Percentiles rank a stretch among this genome's conserved stretches.
These are phyloP conservation scores for Watsonalla binaria DNA, from an alignment of 2,888 invertebrate species.

Conservation along the genomic window DNA sequence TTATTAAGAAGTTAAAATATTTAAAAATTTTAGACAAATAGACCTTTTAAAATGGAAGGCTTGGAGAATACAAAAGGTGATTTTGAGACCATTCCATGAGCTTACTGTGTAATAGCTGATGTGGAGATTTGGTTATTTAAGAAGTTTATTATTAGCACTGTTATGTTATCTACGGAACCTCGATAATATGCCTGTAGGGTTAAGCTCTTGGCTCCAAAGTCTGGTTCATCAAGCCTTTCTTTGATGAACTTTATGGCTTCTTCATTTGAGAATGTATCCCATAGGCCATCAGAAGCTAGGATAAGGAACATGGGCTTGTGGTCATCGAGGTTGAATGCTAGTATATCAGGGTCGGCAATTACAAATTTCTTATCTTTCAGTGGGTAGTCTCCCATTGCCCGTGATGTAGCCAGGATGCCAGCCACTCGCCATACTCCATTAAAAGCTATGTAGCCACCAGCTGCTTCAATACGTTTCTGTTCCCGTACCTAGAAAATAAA, in stretches of 20 bases:
- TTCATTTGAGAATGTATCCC: conserved; percentile 97
- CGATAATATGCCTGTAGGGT: conserved; percentile 93
- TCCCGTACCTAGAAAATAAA: conserved; percentile 84
- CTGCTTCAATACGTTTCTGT: conserved; percentile 93
- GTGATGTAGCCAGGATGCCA: conserved; percentile 94
- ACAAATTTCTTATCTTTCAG: conserved; percentile 95
- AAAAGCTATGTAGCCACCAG: conserved; percentile 96
- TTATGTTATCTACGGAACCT: conserved; percentile 97
- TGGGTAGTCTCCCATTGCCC: conserved; percentile 97
- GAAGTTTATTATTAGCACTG: conserved; percentile 93
- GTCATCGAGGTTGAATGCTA: conserved; percentile 92
- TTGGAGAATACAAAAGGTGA: conserved; percentile 11
- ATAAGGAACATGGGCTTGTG: conserved; percentile 93
- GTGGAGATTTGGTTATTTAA: conserved; percentile 67
- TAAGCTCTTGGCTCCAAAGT: conserved; percentile 94
- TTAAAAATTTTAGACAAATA: conserved; percentile 3
- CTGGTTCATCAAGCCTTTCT: conserved; percentile 90
- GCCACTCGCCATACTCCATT: conserved; percentile 98
- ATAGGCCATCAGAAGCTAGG: conserved; percentile 96
- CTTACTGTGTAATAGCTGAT: conserved; percentile 33
- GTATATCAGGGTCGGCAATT: conserved; percentile 96
- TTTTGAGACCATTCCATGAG: conserved; percentile 2
- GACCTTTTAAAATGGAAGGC: conserved; percentile 18
- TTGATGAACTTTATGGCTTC: conserved; percentile 94
- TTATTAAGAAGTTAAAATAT: conserved; percentile 2